Conservation (phyloP, 2,888 invertebrate species). For the Euphydryas editha region DNA sequence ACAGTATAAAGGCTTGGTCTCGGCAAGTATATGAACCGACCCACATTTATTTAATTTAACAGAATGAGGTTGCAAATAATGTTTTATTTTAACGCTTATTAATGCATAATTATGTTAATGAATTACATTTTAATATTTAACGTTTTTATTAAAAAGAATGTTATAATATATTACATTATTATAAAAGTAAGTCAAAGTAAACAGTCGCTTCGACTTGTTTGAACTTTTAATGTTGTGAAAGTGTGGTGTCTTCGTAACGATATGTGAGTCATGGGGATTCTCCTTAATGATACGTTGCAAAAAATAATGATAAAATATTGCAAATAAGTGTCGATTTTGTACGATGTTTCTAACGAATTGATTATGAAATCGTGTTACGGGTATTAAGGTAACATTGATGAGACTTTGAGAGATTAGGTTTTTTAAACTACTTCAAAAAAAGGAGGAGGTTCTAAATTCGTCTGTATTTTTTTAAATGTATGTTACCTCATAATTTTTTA, state of each 20-base stretch:
- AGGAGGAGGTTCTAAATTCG: no score
- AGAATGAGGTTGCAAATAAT: no score
- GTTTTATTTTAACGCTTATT: no score
- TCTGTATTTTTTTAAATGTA: no score
- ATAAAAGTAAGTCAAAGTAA: background rate
- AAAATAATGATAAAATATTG: background rate
- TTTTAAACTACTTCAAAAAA: no score
- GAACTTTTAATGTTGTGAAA: background rate
- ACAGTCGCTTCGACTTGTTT: background rate
- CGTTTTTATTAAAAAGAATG: background rate
- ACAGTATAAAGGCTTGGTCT: no score
- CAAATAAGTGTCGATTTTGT: background rate
- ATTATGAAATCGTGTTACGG: background rate
- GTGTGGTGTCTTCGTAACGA: background rate
- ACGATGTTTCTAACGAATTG: background rate
- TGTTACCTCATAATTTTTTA: no score
- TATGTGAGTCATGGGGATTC: conserved; percentile 3
- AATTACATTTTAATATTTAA: background rate
- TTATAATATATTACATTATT: background rate
- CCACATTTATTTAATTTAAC: no score
- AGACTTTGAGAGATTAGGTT: no score
- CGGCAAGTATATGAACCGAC: no score
- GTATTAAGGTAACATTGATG: no score
- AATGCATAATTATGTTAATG: no score
- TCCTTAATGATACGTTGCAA: background rate